These are phyloP conservation scores for Eidolon helvum DNA, from an alignment of 2,113 vertebrate genomes.

Conservation along the genomic window DNA sequence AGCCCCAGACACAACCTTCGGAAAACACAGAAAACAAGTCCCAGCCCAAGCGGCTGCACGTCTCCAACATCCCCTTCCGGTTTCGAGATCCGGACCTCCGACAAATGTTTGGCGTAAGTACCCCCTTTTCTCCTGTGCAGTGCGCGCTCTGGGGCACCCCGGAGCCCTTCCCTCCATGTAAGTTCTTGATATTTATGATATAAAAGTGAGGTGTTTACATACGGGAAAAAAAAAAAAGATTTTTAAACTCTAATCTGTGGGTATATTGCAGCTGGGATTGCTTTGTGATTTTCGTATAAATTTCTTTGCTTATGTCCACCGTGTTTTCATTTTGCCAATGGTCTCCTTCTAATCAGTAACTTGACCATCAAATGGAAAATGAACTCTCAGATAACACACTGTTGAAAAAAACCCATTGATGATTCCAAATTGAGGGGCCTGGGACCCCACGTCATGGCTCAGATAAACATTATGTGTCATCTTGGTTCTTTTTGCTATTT, in stretches of 20 bases:
- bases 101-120: conserved; percentile 98
- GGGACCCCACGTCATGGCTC: rapidly evolving
- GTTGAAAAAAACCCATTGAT: neutral
- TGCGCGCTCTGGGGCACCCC: neutral
- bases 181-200: neutral
- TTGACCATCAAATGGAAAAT: neutral
- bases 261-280: neutral
- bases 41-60: conserved; percentile 96
- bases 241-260: neutral
- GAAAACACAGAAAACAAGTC: conserved; percentile 97
- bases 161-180: neutral
- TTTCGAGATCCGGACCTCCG: conserved; percentile 98
- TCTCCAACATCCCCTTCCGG: conserved; percentile 98
- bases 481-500: neutral
- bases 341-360: neutral
- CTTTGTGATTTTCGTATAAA: neutral
- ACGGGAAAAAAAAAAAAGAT: rapidly evolving
- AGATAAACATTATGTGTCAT: neutral
- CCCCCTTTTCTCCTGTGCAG: neutral
- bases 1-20: conserved; percentile 91
- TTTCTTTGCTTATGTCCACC: neutral
- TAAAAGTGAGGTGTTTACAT: neutral
- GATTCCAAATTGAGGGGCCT: neutral
- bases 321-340: neutral
- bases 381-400: neutral